A percentile compares a stretch with the other conserved stretches of the same genome.
Evolutionary conservation across 2,888 invertebrate species (phyloP).

Genomic region (Pristionchus entomophagus): DNA sequence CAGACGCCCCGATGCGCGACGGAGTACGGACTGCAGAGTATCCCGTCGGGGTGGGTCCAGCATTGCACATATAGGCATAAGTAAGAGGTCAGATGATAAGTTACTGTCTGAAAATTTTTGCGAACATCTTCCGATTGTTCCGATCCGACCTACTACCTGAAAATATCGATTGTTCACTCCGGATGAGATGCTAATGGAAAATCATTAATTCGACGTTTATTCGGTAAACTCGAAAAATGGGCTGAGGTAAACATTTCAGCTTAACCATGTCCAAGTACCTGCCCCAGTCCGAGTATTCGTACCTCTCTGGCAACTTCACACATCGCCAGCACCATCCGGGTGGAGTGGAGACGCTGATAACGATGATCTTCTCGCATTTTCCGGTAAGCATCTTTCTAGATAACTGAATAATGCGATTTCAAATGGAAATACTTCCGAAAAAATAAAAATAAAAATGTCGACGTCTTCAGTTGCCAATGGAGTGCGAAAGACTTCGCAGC

Average conservation of each 20-base stretch:
- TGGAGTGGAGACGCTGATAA: slow-evolving; percentile 80
- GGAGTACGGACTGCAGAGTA: slow-evolving; percentile 94
- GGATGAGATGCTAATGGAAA: no score
- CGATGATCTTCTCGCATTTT: slow-evolving; percentile 69
- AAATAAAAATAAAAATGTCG: no score
- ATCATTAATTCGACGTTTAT: no score
- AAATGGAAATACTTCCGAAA: not conserved
- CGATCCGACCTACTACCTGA: no score
- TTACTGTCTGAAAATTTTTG: no score
- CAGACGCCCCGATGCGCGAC: slow-evolving; percentile 90
- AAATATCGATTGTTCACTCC: not conserved
- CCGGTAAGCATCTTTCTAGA: slow-evolving; percentile 53
- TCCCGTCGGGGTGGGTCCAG: slow-evolving; percentile 81
- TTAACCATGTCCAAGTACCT: slow-evolving; percentile 58
- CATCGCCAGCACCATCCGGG: slow-evolving; percentile 90
- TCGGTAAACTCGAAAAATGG: not conserved
- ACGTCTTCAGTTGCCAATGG: slow-evolving; percentile 8
- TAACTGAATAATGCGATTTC: not conserved
- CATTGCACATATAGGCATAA: no score
- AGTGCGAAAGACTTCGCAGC: not conserved
- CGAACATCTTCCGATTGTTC: no score
- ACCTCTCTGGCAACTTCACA: slow-evolving; percentile 50
- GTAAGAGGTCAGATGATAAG: no score
- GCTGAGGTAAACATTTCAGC: slow-evolving; percentile 44
- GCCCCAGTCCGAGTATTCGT: slow-evolving; percentile 52